phyloP scores from a whole-genome alignment of 2,888 invertebrate genomes.

The Drosophila barbarae region DNA sequence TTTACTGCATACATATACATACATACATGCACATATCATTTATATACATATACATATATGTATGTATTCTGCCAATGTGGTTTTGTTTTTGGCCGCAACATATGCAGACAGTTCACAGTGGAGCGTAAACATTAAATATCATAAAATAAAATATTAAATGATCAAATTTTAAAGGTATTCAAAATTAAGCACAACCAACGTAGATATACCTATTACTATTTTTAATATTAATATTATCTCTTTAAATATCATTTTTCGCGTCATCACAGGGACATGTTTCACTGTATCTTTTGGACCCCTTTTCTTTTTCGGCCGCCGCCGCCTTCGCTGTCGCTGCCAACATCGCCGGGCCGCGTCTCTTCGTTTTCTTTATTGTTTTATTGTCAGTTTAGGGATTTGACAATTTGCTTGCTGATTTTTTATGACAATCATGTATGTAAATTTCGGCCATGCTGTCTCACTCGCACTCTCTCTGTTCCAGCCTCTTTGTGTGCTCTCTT shows the following conservation, averaged over 20 bases:
- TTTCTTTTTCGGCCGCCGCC: neutral
- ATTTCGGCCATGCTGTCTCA: slow-evolving; percentile 53
- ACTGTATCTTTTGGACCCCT: slow-evolving; percentile 30
- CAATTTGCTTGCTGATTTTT: slow-evolving; percentile 75
- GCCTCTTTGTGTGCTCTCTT: slow-evolving; percentile 11
- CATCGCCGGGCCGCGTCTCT: slow-evolving; percentile 22
- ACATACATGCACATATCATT: neutral
- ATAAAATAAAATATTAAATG: neutral
- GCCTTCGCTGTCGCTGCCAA: slow-evolving; percentile 11
- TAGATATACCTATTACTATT: neutral
- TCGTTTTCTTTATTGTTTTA: slow-evolving; percentile 74
- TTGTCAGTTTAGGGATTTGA: slow-evolving; percentile 75
- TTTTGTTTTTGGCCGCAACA: slow-evolving; percentile 8
- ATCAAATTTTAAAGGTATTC: neutral
- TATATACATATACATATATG: no score
- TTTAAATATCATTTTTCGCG: neutral
- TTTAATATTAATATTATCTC: neutral
- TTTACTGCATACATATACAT: neutral
- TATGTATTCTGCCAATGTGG: slow-evolving; percentile 1
- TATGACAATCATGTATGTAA: slow-evolving; percentile 76
- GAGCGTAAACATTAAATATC: neutral
- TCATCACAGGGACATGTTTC: neutral
- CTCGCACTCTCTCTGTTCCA: slow-evolving; percentile 8
- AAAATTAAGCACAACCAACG: neutral
- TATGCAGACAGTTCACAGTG: slow-evolving; percentile 29